Conservation (phyloP, 2,888 invertebrate species). For the Oxytorus armatus region DNA sequence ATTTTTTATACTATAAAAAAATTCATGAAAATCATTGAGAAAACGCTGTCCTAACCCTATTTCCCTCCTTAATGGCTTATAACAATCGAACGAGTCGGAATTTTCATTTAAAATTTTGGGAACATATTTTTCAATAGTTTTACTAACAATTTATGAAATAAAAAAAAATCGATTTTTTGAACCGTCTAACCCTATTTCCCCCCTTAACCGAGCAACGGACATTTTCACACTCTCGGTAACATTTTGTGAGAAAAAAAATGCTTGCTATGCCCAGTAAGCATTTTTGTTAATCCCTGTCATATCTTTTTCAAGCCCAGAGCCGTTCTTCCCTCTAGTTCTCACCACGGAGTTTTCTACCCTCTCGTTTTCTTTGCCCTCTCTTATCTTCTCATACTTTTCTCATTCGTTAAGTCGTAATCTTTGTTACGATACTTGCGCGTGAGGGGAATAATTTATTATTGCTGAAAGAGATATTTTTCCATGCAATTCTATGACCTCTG, state of each 20-base stretch:
- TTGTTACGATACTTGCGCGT: slow-evolving; percentile 34
- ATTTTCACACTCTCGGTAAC: neutral
- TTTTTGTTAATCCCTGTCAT: slow-evolving; percentile 26
- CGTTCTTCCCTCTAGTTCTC: slow-evolving; percentile 10
- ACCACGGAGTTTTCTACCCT: slow-evolving; percentile 1
- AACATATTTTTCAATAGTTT: too few relatives aligned
- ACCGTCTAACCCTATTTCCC: too few relatives aligned
- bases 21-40: too few relatives aligned
- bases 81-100: too few relatives aligned
- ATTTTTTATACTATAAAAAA: too few relatives aligned
- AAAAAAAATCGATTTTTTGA: too few relatives aligned
- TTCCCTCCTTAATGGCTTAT: too few relatives aligned
- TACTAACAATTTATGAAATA: too few relatives aligned
- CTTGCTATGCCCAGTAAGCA: slow-evolving; percentile 29
- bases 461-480: slow-evolving; percentile 12
- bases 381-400: slow-evolving; percentile 55
- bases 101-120: too few relatives aligned
- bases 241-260: slow-evolving; percentile 22
- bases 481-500: slow-evolving; percentile 14
- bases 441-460: slow-evolving; percentile 56
- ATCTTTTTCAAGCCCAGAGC: slow-evolving; percentile 26
- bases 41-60: too few relatives aligned
- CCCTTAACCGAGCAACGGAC: neutral
- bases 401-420: slow-evolving; percentile 56
- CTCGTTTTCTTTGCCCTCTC: too few relatives aligned